phyloP scores from a whole-genome alignment of 2,113 vertebrate genomes.

The Caracal caracal region DNA sequence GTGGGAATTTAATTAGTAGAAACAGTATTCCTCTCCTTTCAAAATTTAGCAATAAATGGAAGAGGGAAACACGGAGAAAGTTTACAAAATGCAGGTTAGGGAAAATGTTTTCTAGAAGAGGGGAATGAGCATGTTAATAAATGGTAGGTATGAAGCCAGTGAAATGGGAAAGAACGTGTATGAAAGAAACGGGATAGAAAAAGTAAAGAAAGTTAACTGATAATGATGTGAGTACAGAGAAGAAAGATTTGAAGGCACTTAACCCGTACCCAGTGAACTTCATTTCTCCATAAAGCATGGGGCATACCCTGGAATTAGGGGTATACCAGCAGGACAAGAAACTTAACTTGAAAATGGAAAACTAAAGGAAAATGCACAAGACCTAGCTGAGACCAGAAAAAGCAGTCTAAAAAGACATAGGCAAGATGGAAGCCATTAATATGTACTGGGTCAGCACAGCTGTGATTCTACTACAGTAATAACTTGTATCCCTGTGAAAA shows the following conservation, averaged over 20 bases:
- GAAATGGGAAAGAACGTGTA: neutral
- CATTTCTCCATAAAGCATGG: neutral
- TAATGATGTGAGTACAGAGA: neutral
- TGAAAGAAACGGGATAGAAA: neutral
- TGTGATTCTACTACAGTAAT: neutral
- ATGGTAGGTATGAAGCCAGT: neutral
- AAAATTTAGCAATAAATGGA: neutral
- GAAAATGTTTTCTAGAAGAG: neutral
- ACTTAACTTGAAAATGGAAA: neutral
- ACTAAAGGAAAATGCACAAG: neutral
- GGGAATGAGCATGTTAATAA: neutral
- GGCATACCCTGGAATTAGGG: neutral
- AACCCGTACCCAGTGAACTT: neutral
- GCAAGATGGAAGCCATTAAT: neutral
- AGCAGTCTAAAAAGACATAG: neutral
- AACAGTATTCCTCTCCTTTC: neutral
- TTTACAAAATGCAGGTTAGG: neutral
- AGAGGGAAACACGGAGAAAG: neutral
- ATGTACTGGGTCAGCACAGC: neutral
- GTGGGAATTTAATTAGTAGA: neutral
- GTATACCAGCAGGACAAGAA: neutral
- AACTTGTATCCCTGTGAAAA: neutral
- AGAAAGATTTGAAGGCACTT: neutral
- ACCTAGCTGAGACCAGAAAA: neutral
- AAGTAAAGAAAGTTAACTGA: neutral